Evolutionary conservation across 2,113 vertebrate genomes (phyloP).

Genomic region (Chitala chitala): DNA sequence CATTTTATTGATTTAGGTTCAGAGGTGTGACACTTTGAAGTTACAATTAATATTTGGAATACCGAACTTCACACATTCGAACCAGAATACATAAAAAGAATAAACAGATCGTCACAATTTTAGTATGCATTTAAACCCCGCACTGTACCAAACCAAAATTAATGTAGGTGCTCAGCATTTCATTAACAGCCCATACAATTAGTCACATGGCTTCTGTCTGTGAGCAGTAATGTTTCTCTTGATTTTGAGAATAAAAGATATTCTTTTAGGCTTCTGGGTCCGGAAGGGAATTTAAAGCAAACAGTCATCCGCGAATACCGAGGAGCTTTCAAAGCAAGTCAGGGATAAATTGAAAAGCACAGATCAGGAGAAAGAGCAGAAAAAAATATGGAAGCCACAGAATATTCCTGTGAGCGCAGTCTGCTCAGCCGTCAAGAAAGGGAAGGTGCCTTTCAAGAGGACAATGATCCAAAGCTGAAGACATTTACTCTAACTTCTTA

Average conservation of each 20-base stretch:
- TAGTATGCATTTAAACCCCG: too few relatives aligned
- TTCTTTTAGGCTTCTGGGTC: background rate
- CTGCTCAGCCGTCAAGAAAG: slow-evolving; percentile 8
- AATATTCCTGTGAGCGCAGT: background rate
- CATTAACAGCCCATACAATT: too few relatives aligned
- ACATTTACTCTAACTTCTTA: background rate
- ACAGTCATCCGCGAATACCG: background rate
- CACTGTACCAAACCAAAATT: too few relatives aligned
- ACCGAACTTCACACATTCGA: too few relatives aligned
- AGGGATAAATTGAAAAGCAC: background rate
- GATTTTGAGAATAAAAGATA: background rate
- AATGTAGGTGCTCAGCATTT: too few relatives aligned
- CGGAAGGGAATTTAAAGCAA: slow-evolving; percentile 1
- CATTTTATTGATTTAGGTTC: too few relatives aligned
- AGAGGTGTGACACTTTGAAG: too few relatives aligned
- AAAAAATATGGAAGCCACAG: slow-evolving; percentile 7
- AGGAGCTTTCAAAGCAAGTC: slow-evolving; percentile 2
- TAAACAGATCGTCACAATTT: too few relatives aligned
- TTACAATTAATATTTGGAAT: too few relatives aligned
- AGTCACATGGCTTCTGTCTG: too few relatives aligned
- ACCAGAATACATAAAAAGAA: too few relatives aligned
- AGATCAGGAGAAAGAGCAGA: slow-evolving; percentile 9
- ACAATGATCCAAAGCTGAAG: background rate
- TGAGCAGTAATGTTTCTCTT: background rate
- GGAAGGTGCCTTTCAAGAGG: background rate